phyloP scores from a whole-genome alignment of 2,888 invertebrate species.

The Augiades crinisus region DNA sequence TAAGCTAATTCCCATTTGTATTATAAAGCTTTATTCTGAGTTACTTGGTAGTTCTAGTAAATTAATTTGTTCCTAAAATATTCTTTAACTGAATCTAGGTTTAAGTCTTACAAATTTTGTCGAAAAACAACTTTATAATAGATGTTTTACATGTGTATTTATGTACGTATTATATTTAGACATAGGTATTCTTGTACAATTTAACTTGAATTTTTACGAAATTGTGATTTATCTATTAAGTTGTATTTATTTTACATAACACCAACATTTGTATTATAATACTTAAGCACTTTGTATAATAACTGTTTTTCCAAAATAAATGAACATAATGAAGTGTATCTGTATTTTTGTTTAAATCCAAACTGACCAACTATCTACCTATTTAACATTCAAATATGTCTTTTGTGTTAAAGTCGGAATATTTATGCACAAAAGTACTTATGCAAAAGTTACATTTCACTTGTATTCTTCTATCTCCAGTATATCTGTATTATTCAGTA shows the following conservation, averaged over 20 bases:
- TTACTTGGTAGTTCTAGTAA: conserved; percentile 19
- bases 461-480: no score
- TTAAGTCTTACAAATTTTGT: conserved; percentile 8
- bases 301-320: conserved; percentile 62
- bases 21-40: conserved; percentile 32
- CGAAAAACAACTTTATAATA: not conserved
- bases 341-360: conserved; percentile 29
- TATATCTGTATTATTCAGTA: no score
- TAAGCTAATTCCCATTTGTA: conserved; percentile 27
- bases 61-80: conserved; percentile 25
- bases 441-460: no score
- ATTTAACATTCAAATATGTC: no score
- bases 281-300: conserved; percentile 47
- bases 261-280: conserved; percentile 24
- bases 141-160: conserved; percentile 11
- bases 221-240: conserved; percentile 60
- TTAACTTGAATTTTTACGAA: conserved; percentile 51
- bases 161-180: conserved; percentile 8
- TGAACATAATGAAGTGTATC: conserved; percentile 42
- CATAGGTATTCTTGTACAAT: not conserved
- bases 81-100: conserved; percentile 9
- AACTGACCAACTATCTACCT: no score
- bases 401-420: no score
- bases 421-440: no score
- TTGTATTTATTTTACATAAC: conserved; percentile 53